Evolutionary conservation across 1,140 invertebrate species (phyloP), one percentile per base, ranked within the genome.

Genomic region (Gryon sp.): DNA sequence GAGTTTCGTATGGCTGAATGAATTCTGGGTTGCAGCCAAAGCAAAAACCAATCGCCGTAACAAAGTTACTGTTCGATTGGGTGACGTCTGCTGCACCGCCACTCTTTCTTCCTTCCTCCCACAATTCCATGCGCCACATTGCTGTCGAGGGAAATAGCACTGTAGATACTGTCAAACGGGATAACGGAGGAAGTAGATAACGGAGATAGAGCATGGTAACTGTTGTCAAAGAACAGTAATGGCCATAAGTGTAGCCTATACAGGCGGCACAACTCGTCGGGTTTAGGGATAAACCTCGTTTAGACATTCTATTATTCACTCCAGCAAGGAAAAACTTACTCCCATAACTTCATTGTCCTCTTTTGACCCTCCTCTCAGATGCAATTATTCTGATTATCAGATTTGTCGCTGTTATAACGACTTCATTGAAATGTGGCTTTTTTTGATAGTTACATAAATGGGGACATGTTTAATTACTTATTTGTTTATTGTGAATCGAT

Each of bases 1-100:
- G 59, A 66, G 65, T 66, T 74, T 74, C 76, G 59, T 70, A 70
- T 62, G 65, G 62, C 62, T 73, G 76, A 60, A 52, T 74, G 70
- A 53, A 66, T 78, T 74, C 70, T 75, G 72, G 70, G 79, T 34
- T 53, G 70, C 32, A 62, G 74, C 76, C 62, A 73, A 70, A 75
- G 77, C 72, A 77, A 81, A 81, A 81, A 81, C 69, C 79, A 80
- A 80, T 80, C 81, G 74, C 70, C 60, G 76, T 81, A 80, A 83
- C 81, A 81, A 81, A 79, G 80, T 80, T 81, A 80, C 76, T 65
- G 62, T 83, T 80, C 79, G 78, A 83, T 81, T 78, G 79, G 70
- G 69, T 73, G 73, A 73, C 73, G 78, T 74, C 78, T 74, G 50
- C 70, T 73, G 57, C 41, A 48, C 66, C 63, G 18, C 63, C 63